phyloP scores from a whole-genome alignment of 2,797 vertebrate genomes.

The Pseudochirops corinnae region DNA sequence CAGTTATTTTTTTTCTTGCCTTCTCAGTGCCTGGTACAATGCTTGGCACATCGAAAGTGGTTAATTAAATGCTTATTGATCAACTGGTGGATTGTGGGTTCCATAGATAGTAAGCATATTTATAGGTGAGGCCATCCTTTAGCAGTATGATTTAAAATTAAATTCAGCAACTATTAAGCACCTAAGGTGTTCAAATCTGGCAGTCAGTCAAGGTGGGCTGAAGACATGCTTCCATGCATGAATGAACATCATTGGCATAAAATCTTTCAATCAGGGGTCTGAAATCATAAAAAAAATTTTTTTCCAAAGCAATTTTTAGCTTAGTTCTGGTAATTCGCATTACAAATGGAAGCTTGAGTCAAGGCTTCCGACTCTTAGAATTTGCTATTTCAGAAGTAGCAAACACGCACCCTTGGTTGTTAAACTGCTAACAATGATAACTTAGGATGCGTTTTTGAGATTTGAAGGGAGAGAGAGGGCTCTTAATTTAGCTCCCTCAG shows the following conservation, averaged over 20 bases:
- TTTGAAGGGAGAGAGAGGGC: slow-evolving; percentile 7
- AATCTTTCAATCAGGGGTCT: background rate
- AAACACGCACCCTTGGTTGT: slow-evolving; percentile 2
- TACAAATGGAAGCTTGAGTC: slow-evolving; percentile 5
- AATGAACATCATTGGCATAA: slow-evolving; percentile 41
- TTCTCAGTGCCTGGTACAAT: background rate
- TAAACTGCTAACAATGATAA: slow-evolving; percentile 15
- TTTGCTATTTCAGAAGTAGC: background rate
- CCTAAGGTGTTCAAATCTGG: background rate
- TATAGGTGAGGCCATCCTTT: background rate
- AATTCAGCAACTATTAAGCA: background rate
- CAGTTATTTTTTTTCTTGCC: background rate
- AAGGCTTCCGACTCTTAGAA: slow-evolving; percentile 28
- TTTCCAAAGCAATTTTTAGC: background rate
- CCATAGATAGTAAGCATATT: background rate
- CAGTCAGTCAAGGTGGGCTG: background rate
- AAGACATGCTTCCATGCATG: background rate
- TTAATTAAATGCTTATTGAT: background rate
- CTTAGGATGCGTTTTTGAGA: slow-evolving; percentile 24
- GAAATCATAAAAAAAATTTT: slow-evolving; percentile 35
- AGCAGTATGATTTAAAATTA: background rate
- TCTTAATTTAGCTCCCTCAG: slow-evolving; percentile 21
- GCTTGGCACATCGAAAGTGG: background rate
- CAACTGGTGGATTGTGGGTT: background rate
- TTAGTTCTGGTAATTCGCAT: background rate